These are phyloP conservation scores for Tyria jacobaeae DNA, from an alignment of 2,888 invertebrate species.

Conservation along the genomic window DNA sequence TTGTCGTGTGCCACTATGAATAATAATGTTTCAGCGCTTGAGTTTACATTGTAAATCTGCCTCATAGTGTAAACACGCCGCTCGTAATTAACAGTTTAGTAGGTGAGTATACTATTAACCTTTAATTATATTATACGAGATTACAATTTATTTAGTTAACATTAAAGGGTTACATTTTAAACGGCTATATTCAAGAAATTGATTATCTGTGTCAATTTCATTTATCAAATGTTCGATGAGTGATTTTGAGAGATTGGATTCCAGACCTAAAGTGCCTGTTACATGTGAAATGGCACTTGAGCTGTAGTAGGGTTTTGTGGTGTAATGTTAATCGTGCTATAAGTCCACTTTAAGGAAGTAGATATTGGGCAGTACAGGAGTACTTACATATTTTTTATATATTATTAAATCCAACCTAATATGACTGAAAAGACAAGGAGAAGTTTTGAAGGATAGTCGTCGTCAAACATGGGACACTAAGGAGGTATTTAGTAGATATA, in stretches of 20 bases:
- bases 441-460: too few relatives aligned
- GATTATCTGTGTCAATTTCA: neutral
- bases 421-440: too few relatives aligned
- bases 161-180: neutral
- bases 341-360: neutral
- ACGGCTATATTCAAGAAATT: neutral
- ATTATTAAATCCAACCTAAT: too few relatives aligned
- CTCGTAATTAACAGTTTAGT: slow-evolving; percentile 60
- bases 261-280: neutral
- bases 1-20: slow-evolving; percentile 48
- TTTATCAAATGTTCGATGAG: neutral
- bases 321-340: neutral
- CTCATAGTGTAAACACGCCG: slow-evolving; percentile 49
- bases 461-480: too few relatives aligned
- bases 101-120: slow-evolving; percentile 49
- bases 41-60: slow-evolving; percentile 61
- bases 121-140: slow-evolving; percentile 48
- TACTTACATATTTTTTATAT: too few relatives aligned
- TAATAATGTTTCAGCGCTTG: slow-evolving; percentile 53
- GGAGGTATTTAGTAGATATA: too few relatives aligned
- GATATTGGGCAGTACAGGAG: neutral
- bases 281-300: neutral
- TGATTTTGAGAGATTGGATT: neutral
- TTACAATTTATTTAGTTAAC: slow-evolving; percentile 30
- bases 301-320: neutral